Conservation (phyloP, 2,888 invertebrate genomes). For the Andricus curvator region DNA sequence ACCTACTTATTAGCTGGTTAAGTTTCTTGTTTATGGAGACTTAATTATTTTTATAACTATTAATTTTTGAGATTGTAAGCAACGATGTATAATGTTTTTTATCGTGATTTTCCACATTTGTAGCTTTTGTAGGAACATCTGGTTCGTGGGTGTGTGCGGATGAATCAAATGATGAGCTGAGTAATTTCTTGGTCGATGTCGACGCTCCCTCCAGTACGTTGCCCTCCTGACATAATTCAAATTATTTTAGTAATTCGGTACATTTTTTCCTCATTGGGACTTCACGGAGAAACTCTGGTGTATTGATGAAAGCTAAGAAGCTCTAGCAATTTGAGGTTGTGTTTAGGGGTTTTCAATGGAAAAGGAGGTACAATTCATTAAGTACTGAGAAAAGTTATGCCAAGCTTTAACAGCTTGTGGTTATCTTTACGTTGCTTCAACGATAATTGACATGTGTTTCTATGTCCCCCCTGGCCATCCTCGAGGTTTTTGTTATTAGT, state of each 20-base stretch:
- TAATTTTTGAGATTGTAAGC: background rate
- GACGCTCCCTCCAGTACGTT: background rate
- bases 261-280: background rate
- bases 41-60: background rate
- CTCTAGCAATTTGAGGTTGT: too few relatives aligned
- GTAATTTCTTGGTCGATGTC: background rate
- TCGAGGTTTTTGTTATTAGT: too few relatives aligned
- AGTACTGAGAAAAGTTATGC: too few relatives aligned
- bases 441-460: too few relatives aligned
- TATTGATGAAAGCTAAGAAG: too few relatives aligned
- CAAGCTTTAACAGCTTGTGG: too few relatives aligned
- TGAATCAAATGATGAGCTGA: background rate
- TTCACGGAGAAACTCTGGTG: too few relatives aligned
- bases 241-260: background rate
- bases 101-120: slow-evolving; percentile 13
- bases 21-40: too few relatives aligned
- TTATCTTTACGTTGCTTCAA: too few relatives aligned
- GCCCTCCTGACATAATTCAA: slow-evolving; percentile 22
- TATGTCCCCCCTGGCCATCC: too few relatives aligned
- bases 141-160: slow-evolving; percentile 18
- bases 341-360: too few relatives aligned
- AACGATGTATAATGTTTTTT: background rate
- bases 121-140: background rate
- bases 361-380: too few relatives aligned
- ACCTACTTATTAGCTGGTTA: background rate